Conservation (phyloP, 2,113 vertebrate species). For the Brachirus orientalis region DNA sequence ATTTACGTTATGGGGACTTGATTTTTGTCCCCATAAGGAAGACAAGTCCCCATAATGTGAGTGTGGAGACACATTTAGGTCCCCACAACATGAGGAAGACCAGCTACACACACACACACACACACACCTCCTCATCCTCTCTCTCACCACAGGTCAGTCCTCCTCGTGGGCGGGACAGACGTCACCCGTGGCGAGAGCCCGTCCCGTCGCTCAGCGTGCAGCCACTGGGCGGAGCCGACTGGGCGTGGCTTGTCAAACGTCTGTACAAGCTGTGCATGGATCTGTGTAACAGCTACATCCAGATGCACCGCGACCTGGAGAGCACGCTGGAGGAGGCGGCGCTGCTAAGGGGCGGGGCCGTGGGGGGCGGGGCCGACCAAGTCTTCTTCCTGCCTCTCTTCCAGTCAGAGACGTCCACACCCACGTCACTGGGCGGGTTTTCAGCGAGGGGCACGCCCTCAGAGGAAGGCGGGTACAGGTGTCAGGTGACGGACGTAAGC, state of each 20-base stretch:
- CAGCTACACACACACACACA: not conserved
- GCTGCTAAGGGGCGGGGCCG: slow-evolving; percentile 61
- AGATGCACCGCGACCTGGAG: slow-evolving; percentile 95
- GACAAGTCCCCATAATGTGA: too few relatives aligned
- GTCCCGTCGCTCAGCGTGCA: slow-evolving; percentile 89
- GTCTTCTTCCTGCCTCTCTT: slow-evolving; percentile 92
- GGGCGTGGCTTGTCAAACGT: slow-evolving; percentile 93
- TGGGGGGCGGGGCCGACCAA: slow-evolving; percentile 67
- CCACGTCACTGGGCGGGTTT: slow-evolving; percentile 84
- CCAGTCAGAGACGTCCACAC: slow-evolving; percentile 90
- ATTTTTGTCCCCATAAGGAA: too few relatives aligned
- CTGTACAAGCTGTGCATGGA: slow-evolving; percentile 96
- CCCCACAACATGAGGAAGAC: too few relatives aligned
- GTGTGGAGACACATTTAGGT: too few relatives aligned
- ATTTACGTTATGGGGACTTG: too few relatives aligned
- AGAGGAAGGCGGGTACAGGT: slow-evolving; percentile 85
- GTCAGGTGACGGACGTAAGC: slow-evolving; percentile 61
- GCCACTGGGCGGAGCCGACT: slow-evolving; percentile 89
- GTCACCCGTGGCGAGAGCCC: slow-evolving; percentile 86
- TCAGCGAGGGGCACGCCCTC: slow-evolving; percentile 90
- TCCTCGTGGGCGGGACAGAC: slow-evolving; percentile 88
- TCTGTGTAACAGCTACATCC: slow-evolving; percentile 95
- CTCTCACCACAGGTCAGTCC: slow-evolving; percentile 86
- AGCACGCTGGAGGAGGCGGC: slow-evolving; percentile 82
- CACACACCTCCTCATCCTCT: not conserved